Evolutionary conservation across 1,140 invertebrate species (phyloP).

Genomic region (Drosophila chauvacae): DNA sequence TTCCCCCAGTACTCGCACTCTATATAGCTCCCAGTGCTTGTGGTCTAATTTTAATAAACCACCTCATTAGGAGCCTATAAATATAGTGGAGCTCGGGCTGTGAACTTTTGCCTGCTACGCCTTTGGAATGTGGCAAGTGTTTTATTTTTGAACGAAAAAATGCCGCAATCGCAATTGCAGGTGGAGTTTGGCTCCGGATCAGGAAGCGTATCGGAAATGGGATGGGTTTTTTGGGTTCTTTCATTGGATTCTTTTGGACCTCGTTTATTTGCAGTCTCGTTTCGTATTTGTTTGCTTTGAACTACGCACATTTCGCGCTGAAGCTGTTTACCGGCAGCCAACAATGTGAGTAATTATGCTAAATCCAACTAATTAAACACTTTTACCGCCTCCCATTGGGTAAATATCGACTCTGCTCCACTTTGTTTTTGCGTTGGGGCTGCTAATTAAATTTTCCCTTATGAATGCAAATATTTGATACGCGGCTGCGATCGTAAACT

Average conservation of each 20-base stretch:
- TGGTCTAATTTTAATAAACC: conserved; percentile 44
- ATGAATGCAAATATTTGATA: conserved; percentile 75
- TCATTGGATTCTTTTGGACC: neutral
- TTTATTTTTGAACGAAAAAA: conserved; percentile 57
- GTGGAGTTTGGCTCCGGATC: conserved; percentile 23
- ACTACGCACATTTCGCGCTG: conserved; percentile 26
- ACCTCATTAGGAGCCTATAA: conserved; percentile 48
- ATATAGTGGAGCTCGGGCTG: conserved; percentile 63
- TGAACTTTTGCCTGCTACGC: conserved; percentile 46
- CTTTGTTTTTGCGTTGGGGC: conserved; percentile 23
- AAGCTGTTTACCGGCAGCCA: conserved; percentile 44
- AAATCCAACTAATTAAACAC: conserved; percentile 77
- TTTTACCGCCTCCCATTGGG: conserved; percentile 25
- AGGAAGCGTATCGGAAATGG: conserved; percentile 8
- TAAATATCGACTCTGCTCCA: conserved; percentile 34
- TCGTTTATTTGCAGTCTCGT: conserved; percentile 27
- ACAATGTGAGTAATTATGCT: conserved; percentile 77
- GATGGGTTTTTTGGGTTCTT: conserved; percentile 3
- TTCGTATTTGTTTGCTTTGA: conserved; percentile 49
- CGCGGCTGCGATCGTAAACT: conserved; percentile 59
- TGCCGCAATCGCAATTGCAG: conserved; percentile 47
- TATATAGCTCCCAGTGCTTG: conserved; percentile 15
- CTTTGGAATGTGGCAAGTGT: conserved; percentile 55
- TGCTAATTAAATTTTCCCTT: conserved; percentile 75
- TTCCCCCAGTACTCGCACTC: conserved; percentile 12